phyloP scores from a whole-genome alignment of 2,888 invertebrate species.

The Netelia virgata region DNA sequence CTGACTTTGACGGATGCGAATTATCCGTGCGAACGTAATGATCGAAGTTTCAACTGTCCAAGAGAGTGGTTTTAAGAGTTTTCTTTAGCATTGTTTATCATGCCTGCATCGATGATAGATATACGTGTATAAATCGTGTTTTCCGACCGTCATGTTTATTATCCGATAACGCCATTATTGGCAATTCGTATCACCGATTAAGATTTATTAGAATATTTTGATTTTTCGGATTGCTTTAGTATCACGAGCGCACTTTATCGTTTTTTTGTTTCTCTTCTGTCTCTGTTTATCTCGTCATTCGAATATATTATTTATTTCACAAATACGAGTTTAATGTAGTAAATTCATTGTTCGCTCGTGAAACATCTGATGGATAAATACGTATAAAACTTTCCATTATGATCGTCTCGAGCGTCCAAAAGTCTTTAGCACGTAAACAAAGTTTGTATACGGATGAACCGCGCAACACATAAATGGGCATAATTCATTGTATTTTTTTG shows the following conservation, averaged over 20 bases:
- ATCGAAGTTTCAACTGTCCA: neutral
- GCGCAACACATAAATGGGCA: neutral
- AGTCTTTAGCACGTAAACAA: slow-evolving; percentile 40
- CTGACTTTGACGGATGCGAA: no score
- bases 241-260: neutral
- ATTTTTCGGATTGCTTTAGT: slow-evolving; percentile 5
- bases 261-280: neutral
- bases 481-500: neutral
- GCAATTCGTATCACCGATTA: neutral
- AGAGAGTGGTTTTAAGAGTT: neutral
- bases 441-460: neutral
- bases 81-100: neutral
- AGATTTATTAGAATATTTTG: neutral
- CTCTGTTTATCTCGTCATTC: neutral
- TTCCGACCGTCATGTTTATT: neutral
- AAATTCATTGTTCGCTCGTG: slow-evolving; percentile 13
- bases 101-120: neutral
- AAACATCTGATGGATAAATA: neutral
- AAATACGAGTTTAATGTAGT: slow-evolving; percentile 27
- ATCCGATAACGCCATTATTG: neutral
- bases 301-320: slow-evolving; percentile 24
- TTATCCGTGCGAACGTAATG: neutral
- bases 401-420: slow-evolving; percentile 30
- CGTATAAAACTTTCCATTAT: slow-evolving; percentile 28
- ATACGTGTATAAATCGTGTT: neutral